These are phyloP conservation scores for Steinernema feltiae DNA, from an alignment of 1,140 invertebrate genomes.

Conservation along the genomic window DNA sequence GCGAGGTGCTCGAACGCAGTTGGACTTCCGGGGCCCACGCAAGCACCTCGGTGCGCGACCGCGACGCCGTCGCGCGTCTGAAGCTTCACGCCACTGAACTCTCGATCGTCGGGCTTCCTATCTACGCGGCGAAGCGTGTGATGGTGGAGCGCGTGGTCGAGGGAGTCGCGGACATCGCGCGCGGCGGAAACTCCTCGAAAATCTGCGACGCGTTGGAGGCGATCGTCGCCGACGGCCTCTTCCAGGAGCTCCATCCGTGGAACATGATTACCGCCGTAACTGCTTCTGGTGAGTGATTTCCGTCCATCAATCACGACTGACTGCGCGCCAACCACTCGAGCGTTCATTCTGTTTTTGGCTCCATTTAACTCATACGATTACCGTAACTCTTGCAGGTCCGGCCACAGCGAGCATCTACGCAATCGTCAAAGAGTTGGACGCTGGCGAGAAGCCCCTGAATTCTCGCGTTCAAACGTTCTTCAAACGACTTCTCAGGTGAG, in stretches of 20 bases:
- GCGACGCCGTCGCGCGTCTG: constrained; percentile 17
- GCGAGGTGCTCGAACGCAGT: not conserved
- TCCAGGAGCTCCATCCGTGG: constrained; percentile 36
- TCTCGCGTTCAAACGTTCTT: constrained; percentile 51
- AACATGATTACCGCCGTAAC: constrained; percentile 46
- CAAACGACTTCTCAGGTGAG: constrained; percentile 44
- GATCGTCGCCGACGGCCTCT: constrained; percentile 46
- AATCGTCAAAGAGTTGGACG: constrained; percentile 46
- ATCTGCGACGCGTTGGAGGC: constrained; percentile 37
- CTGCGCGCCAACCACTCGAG: not conserved
- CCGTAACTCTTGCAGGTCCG: constrained; percentile 36
- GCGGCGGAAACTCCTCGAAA: constrained; percentile 35
- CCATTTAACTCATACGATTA: too few relatives aligned
- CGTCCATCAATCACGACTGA: not conserved
- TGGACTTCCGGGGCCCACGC: not conserved
- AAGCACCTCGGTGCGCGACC: not conserved
- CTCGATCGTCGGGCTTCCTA: constrained; percentile 48
- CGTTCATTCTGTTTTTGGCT: not conserved
- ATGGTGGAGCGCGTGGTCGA: constrained; percentile 54
- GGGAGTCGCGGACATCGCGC: constrained; percentile 50
- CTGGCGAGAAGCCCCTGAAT: constrained; percentile 50
- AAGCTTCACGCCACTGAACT: constrained; percentile 40
- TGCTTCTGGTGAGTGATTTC: constrained; percentile 28
- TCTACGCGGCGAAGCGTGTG: constrained; percentile 48
- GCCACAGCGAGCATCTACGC: constrained; percentile 46